Percentiles rank a stretch among this genome's conserved stretches.
Evolutionary conservation across 2,797 vertebrate species (phyloP).

Genomic region (Syngnathus acus): DNA sequence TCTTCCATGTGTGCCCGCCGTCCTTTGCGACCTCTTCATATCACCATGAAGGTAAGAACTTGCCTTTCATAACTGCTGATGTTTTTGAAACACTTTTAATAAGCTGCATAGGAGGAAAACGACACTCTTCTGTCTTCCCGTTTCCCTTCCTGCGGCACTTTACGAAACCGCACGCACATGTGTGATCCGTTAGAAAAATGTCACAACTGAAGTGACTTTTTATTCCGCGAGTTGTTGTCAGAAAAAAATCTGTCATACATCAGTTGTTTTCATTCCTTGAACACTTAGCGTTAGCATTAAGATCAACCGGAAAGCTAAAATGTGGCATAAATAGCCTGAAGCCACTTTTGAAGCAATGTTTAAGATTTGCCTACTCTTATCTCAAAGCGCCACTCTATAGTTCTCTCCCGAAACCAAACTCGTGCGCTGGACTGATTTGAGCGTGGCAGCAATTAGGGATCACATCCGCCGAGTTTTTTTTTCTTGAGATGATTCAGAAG

Average conservation of each 20-base stretch:
- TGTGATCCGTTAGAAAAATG: background rate
- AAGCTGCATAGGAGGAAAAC: background rate
- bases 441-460: slow-evolving; percentile 29
- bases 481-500: slow-evolving; percentile 32
- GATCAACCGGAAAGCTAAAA: too few species aligned
- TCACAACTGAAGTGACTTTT: background rate
- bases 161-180: background rate
- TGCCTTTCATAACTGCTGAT: background rate
- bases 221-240: background rate
- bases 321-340: too few species aligned
- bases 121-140: background rate
- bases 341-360: too few species aligned
- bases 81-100: background rate
- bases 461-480: background rate
- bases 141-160: background rate
- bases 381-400: too few species aligned
- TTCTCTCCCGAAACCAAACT: background rate
- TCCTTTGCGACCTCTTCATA: slow-evolving; percentile 10
- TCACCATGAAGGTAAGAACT: slow-evolving; percentile 58
- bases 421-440: background rate
- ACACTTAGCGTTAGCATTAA: background rate
- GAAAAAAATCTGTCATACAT: background rate
- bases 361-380: too few species aligned
- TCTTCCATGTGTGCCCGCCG: background rate
- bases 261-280: background rate